Percentiles rank a stretch among this genome's conserved stretches.
These are phyloP conservation scores for Circaetus cinerascens DNA, from an alignment of 2,113 vertebrate genomes.

Conservation along the genomic window DNA sequence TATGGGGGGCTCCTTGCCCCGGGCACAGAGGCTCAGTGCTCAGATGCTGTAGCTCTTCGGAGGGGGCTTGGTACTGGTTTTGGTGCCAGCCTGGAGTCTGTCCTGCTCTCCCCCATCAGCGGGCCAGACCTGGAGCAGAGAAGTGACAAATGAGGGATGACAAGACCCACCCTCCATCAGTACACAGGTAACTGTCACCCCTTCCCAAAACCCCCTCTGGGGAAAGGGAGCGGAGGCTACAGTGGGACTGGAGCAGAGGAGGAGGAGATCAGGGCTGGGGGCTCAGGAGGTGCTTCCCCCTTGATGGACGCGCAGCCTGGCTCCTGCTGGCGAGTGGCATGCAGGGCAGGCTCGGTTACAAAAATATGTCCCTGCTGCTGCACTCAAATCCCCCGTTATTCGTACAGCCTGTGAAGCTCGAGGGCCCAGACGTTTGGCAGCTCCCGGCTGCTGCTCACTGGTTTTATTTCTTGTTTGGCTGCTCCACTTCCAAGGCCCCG, in stretches of 20 bases:
- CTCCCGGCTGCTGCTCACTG: background rate
- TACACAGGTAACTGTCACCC: background rate
- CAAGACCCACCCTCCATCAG: rapidly evolving
- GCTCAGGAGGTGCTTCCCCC: background rate
- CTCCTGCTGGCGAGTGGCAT: background rate
- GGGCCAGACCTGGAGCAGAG: background rate
- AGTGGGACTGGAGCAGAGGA: background rate
- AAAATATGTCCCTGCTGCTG: background rate
- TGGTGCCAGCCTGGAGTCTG: background rate
- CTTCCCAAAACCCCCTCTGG: rapidly evolving
- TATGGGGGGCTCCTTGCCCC: background rate
- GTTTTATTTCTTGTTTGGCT: background rate
- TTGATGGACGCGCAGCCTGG: rapidly evolving
- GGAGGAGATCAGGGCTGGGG: background rate
- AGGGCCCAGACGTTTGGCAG: background rate
- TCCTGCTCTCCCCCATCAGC: background rate
- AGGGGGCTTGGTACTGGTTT: background rate
- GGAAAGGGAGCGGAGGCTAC: rapidly evolving
- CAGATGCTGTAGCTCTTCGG: rapidly evolving
- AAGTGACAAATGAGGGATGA: background rate
- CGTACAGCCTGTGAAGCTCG: rapidly evolving
- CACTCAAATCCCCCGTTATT: background rate
- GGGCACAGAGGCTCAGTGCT: background rate
- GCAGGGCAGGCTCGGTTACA: background rate
- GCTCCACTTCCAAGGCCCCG: background rate